Evolutionary conservation across 2,888 invertebrate species (phyloP), one percentile per base, ranked within the genome.

Genomic region (Seladonia tumulorum): DNA sequence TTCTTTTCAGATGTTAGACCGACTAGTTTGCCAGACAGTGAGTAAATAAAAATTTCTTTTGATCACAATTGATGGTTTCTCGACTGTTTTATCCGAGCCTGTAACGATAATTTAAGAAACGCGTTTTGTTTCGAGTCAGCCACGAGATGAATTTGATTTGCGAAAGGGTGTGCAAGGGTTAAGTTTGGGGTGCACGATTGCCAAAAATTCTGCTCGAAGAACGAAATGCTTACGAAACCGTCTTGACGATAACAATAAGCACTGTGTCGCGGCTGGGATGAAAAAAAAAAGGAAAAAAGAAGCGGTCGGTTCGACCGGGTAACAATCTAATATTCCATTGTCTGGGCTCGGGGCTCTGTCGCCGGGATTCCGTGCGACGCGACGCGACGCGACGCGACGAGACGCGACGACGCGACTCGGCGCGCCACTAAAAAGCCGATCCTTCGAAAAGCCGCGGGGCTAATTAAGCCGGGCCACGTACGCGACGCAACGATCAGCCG

Each of bases 401-500:
- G 60, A 63, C 29, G 29, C 63, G 63, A 63, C 29, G 29, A 63
- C 63, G 29, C 63, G 63, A 29, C 63, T 53, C 66, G 66, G 66
- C 66, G 68, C 68, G 63, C 45, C 25, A 49, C 70, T 71, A 74
- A 68, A 77, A 78, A 84, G 68, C 66, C n/a, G 78, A 85, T 79
- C 82, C 75, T 35, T 5, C 57, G 82, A 39, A 45, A 70, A 60
- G 70, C 71, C 35, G 75, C 57, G 45, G 66, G 74, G 63, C 82
- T 82, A 85, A 85, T 85, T 85, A 85, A 85, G 75, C 74, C 74
- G 68, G 81, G 68, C 83, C 73, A 72, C 70, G 73, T 45, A 70
- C 70, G 70, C 70, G 70, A 70, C 70, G 73, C 84, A 63, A 82
- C 82, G 84, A 84, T 82, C 84, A 76, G 82, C 74, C 60, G 76